These are phyloP conservation scores for Andrena chrysosceles DNA, from an alignment of 2,888 invertebrate genomes.

Conservation along the genomic window DNA sequence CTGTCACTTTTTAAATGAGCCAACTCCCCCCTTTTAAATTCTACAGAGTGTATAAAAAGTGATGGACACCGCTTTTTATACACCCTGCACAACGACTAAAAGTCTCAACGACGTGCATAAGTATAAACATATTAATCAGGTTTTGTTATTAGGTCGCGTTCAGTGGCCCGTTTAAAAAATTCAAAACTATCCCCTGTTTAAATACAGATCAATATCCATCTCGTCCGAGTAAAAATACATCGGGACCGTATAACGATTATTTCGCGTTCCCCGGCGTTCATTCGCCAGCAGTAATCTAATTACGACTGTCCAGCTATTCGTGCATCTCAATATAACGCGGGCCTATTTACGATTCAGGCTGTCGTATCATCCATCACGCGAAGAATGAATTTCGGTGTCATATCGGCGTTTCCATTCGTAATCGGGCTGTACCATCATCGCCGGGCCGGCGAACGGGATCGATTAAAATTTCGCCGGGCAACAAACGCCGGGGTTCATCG, in stretches of 20 bases:
- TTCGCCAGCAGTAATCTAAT: constrained; percentile 50
- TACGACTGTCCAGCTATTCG: constrained; percentile 41
- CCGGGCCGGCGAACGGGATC: not conserved
- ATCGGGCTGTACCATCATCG: not conserved
- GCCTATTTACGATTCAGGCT: constrained; percentile 25
- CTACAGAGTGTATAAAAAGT: too few species aligned
- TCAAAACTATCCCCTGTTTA: constrained; percentile 15
- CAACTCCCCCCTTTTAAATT: too few species aligned
- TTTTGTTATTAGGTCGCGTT: too few species aligned
- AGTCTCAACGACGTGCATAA: too few species aligned
- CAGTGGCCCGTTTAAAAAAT: too few species aligned
- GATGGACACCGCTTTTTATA: too few species aligned
- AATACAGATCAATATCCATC: constrained; percentile 47
- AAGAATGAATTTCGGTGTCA: constrained; percentile 36
- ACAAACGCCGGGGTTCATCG: constrained; percentile 16
- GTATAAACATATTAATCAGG: too few species aligned
- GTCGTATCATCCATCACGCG: not conserved
- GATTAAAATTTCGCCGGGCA: constrained; percentile 19
- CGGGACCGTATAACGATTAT: constrained; percentile 46
- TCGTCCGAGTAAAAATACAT: constrained; percentile 46
- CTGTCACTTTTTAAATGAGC: too few species aligned
- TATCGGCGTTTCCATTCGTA: constrained; percentile 13
- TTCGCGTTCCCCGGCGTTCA: constrained; percentile 37
- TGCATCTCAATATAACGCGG: constrained; percentile 5
- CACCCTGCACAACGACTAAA: too few species aligned